These are phyloP conservation scores for Noctuana brunneofusca DNA, from an alignment of 2,888 invertebrate species.

Conservation along the genomic window DNA sequence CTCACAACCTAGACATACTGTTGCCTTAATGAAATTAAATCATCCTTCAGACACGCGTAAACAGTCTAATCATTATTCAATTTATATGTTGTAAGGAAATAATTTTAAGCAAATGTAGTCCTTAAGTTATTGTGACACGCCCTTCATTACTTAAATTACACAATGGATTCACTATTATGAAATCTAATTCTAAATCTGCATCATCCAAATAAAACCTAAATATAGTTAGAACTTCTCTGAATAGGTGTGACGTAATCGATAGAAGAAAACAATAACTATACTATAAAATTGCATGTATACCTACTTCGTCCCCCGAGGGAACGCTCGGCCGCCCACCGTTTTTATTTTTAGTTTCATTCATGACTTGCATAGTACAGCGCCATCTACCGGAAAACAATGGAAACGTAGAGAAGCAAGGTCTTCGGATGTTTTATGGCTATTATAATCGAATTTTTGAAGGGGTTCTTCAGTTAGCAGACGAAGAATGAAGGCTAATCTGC, in stretches of 20 bases:
- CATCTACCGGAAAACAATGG: conserved; percentile 46
- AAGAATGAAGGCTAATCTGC: conserved; percentile 57
- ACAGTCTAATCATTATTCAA: background rate
- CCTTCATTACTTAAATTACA: background rate
- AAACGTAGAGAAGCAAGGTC: conserved; percentile 32
- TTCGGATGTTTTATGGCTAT: conserved; percentile 1
- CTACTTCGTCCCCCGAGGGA: conserved; percentile 19
- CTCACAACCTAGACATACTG: conserved; percentile 36
- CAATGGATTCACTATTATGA: background rate
- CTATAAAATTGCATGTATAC: conserved; percentile 23
- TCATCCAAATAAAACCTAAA: background rate
- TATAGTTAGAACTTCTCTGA: background rate
- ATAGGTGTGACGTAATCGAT: conserved; percentile 23
- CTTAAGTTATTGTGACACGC: background rate
- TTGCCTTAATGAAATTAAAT: conserved; percentile 21
- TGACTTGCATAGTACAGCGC: conserved; percentile 38
- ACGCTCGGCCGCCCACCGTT: conserved; percentile 14
- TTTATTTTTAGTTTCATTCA: conserved; percentile 33
- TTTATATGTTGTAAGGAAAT: background rate
- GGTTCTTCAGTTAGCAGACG: conserved; percentile 40
- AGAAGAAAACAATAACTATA: conserved; percentile 17
- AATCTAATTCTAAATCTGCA: background rate
- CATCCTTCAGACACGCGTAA: background rate
- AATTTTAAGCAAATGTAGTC: background rate
- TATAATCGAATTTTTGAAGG: conserved; percentile 18